Evolutionary conservation across 1,140 invertebrate genomes (phyloP), one percentile per base, ranked within the genome.

Genomic region (Cataglyphis hispanica): DNA sequence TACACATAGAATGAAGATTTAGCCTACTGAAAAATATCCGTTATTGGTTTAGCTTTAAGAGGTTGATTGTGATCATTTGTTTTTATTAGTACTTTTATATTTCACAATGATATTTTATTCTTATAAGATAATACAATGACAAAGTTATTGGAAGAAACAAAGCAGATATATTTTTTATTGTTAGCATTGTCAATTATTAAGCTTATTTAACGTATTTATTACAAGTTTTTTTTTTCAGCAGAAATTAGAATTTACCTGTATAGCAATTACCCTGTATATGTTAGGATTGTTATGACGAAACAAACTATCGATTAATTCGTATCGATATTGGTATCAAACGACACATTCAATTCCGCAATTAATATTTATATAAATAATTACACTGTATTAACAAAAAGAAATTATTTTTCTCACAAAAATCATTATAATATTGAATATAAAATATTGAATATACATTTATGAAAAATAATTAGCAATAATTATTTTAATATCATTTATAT

Each of bases 211-310:
- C 13, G 16, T 16, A 13, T n/a, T n/a, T n/a, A n/a, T 19, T 50
- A 50, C 11, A 46, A 16, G 2, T 46, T 46, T 43, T 43, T 50
- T 50, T 50, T 50, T 19, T 19, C 16, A 19, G 16, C 4, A 50
- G 0, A 50, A 50, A 19, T 50, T 72, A 56, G n/a, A 56, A 2
- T 37, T 0, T 8, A 5, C 31, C 8, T 31, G 13, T 72, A n/a
- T 53, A 53, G n/a, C n/a, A n/a, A 56, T 0, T 8, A 5, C 6
- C 31, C 8, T 31, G 13, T 72, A n/a, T 53, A 53, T 31, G 16
- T 31, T 72, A 53, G 46, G 27, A 72, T 60, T 40, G 22, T 75
- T 60, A 60, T 60, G 34, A 58, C 34, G 16, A 61, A 75, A 61
- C 22, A 16, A 61, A 22, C 19, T 75, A 75, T 75, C 53, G 53